phyloP scores from a whole-genome alignment of 2,797 vertebrate genomes.

The Hippopotamyrus pictus region DNA sequence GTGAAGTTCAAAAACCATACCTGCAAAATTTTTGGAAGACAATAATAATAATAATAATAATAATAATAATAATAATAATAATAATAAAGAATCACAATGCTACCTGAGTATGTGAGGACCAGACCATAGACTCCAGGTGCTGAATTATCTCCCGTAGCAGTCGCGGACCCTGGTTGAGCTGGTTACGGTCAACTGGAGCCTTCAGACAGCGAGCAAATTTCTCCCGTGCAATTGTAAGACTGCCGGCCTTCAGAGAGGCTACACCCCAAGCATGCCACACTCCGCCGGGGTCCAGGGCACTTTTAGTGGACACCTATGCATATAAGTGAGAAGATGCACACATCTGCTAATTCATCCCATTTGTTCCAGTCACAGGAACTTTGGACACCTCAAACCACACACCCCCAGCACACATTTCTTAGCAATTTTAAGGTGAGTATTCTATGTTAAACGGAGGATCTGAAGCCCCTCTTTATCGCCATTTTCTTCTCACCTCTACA shows the following conservation, averaged over 20 bases:
- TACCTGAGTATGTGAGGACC: constrained; percentile 66
- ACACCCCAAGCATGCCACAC: constrained; percentile 96
- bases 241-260: constrained; percentile 85
- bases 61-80: not conserved
- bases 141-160: constrained; percentile 85
- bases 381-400: not conserved
- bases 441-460: not conserved
- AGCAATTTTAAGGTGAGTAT: not conserved
- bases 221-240: constrained; percentile 76
- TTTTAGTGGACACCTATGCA: constrained; percentile 90
- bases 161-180: constrained; percentile 71
- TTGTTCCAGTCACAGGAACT: not conserved
- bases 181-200: constrained; percentile 82
- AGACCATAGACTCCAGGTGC: constrained; percentile 76
- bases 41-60: not conserved
- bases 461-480: not conserved
- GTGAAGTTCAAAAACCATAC: not conserved
- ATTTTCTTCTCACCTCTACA: constrained; percentile 75
- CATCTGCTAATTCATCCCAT: not conserved
- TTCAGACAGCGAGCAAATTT: constrained; percentile 86
- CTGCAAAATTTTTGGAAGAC: not conserved
- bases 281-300: constrained; percentile 82
- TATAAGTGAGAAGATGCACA: not conserved
- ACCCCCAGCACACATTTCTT: not conserved
- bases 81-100: constrained; percentile 25